phyloP scores from a whole-genome alignment of 2,113 vertebrate species.

The Pelmatolapia mariae region DNA sequence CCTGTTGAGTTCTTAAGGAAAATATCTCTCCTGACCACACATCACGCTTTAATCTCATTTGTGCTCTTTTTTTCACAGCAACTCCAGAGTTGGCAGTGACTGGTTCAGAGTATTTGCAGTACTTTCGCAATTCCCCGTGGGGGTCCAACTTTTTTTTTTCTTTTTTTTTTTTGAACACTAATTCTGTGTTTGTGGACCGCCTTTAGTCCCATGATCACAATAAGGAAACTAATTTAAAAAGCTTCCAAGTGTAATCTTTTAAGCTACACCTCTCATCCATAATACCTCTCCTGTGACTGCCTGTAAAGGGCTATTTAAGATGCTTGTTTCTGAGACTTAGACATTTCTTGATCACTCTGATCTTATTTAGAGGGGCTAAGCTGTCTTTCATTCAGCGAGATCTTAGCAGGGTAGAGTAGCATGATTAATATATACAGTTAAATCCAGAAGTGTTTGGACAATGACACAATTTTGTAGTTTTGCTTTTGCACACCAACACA shows the following conservation, averaged over 20 bases:
- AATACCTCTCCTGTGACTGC: conserved; percentile 51
- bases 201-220: conserved; percentile 35
- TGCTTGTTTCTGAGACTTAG: conserved; percentile 39
- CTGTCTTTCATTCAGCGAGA: background rate
- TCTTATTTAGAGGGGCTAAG: conserved; percentile 12
- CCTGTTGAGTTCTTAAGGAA: conserved; percentile 29
- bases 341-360: conserved; percentile 51
- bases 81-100: background rate
- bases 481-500: background rate
- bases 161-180: background rate
- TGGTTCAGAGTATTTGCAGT: conserved; percentile 1
- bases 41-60: conserved; percentile 36
- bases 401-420: background rate
- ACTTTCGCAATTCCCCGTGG: background rate
- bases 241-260: conserved; percentile 52
- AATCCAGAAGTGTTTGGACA: background rate
- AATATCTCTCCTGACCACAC: conserved; percentile 39
- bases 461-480: background rate
- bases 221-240: conserved; percentile 47
- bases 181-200: conserved; percentile 24
- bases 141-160: conserved; percentile 1
- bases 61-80: background rate
- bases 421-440: background rate
- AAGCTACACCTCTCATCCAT: conserved; percentile 55
- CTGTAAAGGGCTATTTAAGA: conserved; percentile 30